Evolutionary conservation across 1,140 invertebrate genomes (phyloP).

Genomic region (Temnothorax longispinosus): DNA sequence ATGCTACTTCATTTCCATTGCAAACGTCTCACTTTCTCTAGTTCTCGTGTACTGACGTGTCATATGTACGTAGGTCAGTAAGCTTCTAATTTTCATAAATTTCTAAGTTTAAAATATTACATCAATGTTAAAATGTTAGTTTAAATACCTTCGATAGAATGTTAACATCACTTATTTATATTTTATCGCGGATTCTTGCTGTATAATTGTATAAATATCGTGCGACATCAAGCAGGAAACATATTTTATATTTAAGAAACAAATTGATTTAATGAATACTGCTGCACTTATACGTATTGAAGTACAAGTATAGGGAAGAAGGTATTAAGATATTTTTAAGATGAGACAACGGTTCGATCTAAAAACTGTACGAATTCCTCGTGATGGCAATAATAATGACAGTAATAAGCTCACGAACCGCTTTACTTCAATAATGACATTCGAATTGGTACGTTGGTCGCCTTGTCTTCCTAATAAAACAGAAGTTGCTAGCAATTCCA

Average conservation of each 20-base stretch:
- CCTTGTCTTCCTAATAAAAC: slow-evolving; percentile 79
- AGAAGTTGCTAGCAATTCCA: slow-evolving; percentile 80
- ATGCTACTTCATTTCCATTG: slow-evolving; percentile 76
- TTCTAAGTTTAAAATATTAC: background rate
- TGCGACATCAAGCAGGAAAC: background rate
- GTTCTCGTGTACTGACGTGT: slow-evolving; percentile 26
- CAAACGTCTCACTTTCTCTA: slow-evolving; percentile 46
- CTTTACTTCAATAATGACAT: slow-evolving; percentile 79
- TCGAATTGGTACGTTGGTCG: slow-evolving; percentile 73
- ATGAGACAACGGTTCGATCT: slow-evolving; percentile 53
- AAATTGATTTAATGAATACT: background rate
- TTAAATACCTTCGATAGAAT: background rate
- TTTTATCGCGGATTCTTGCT: background rate
- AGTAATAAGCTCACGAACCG: slow-evolving; percentile 80
- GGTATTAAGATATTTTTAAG: slow-evolving; percentile 58
- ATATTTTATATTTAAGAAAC: background rate
- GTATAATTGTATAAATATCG: background rate
- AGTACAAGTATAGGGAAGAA: background rate
- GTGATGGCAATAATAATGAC: slow-evolving; percentile 75
- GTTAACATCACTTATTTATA: background rate
- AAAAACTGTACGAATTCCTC: slow-evolving; percentile 50
- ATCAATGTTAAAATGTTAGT: background rate
- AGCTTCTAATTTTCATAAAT: background rate
- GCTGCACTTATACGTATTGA: background rate
- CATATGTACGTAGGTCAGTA: slow-evolving; percentile 6